Conservation (phyloP, 92 coral and sea anemone genomes). For the Blastomussa wellsi region DNA sequence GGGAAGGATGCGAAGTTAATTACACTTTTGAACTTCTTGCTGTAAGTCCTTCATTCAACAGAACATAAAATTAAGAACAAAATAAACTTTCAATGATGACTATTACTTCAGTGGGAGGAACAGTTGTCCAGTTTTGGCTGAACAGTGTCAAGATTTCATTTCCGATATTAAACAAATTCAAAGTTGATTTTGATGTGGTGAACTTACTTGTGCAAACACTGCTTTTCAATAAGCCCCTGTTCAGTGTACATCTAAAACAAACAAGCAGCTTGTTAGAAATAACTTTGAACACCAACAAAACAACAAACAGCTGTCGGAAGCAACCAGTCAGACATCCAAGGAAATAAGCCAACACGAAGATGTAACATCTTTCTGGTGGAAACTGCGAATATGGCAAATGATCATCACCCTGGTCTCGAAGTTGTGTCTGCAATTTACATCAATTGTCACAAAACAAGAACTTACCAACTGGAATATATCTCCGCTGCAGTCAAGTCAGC, state of each 20-base stretch:
- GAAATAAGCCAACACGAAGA: conserved; percentile 83
- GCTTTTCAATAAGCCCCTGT: background rate
- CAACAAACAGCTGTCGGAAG: background rate
- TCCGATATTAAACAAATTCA: no score
- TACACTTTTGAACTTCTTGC: no score
- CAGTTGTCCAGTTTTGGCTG: no score
- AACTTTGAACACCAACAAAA: background rate
- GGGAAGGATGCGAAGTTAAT: no score
- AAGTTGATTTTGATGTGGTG: no score
- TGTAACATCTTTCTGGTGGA: conserved; percentile 73
- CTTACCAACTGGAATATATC: conserved; percentile 1
- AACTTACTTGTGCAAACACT: background rate
- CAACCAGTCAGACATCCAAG: conserved; percentile 91
- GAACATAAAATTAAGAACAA: no score
- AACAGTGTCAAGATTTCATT: no score
- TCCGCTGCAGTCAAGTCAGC: background rate
- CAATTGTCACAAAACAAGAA: background rate
- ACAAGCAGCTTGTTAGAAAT: background rate
- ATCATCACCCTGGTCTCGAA: conserved; percentile 29
- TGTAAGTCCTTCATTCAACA: no score
- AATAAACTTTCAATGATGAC: no score
- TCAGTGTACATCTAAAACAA: background rate
- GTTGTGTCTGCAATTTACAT: background rate
- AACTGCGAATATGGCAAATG: conserved; percentile 80
- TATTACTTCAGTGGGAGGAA: no score